Evolutionary conservation across 2,888 invertebrate genomes (phyloP).

Genomic region (Cosmia trapezina): DNA sequence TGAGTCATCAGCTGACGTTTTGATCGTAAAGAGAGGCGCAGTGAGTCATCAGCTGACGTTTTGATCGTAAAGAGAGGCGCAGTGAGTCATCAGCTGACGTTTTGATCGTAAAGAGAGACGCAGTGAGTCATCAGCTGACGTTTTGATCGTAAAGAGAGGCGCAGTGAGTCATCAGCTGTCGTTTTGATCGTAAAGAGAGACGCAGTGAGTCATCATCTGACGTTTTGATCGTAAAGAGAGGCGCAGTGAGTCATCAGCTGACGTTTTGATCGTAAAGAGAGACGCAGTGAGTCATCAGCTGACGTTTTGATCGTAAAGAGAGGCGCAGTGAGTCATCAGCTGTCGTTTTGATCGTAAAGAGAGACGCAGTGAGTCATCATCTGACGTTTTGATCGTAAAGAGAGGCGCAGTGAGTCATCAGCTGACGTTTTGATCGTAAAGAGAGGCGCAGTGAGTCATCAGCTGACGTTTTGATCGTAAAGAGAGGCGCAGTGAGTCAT

Average conservation of each 20-base stretch:
- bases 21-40: constrained; percentile 1
- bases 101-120: constrained; percentile 4
- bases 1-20: neutral
- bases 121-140: neutral
- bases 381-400: constrained; percentile 10
- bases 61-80: constrained; percentile 1
- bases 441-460: neutral
- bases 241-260: neutral
- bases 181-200: constrained; percentile 5
- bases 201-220: neutral
- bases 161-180: neutral
- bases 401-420: neutral
- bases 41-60: neutral
- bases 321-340: neutral
- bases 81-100: neutral
- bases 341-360: constrained; percentile 9
- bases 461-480: constrained; percentile 10
- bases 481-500: neutral
- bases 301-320: constrained; percentile 8
- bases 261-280: constrained; percentile 7
- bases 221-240: constrained; percentile 5
- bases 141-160: constrained; percentile 4
- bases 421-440: constrained; percentile 11
- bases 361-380: neutral
- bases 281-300: neutral